Conservation (phyloP, 1,140 invertebrate species). For the Temnothorax nylanderi region DNA sequence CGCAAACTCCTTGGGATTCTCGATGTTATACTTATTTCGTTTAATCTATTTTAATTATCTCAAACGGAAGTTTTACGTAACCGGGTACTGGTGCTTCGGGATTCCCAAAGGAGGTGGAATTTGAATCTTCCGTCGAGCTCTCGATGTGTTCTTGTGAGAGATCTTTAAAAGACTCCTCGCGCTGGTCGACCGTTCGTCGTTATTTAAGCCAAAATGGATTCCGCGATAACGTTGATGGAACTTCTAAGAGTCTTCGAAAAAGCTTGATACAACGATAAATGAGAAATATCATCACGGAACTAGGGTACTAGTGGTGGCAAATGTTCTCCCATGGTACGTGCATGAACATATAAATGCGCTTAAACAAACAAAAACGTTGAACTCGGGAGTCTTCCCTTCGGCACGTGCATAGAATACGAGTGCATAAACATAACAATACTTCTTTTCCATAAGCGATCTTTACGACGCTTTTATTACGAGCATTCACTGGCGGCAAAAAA, state of each 20-base stretch:
- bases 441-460: neutral
- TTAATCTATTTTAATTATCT: conserved; percentile 23
- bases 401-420: neutral
- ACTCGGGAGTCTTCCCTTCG: neutral
- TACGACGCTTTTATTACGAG: neutral
- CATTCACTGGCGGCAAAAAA: neutral
- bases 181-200: no score
- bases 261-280: neutral
- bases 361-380: neutral
- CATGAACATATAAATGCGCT: neutral
- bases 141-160: neutral
- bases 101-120: neutral
- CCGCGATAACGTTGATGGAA: conserved; percentile 8
- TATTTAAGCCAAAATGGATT: neutral
- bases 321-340: neutral
- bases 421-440: neutral
- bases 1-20: neutral
- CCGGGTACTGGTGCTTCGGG: neutral
- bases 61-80: conserved; percentile 25
- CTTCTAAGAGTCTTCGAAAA: neutral
- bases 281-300: neutral
- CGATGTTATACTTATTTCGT: conserved; percentile 6
- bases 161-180: neutral
- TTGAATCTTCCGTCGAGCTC: neutral
- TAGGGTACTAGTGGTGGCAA: neutral